Percentiles rank a stretch among this genome's conserved stretches.
phyloP scores from a whole-genome alignment of 2,113 vertebrate genomes.

The Lipotes vexillifer region DNA sequence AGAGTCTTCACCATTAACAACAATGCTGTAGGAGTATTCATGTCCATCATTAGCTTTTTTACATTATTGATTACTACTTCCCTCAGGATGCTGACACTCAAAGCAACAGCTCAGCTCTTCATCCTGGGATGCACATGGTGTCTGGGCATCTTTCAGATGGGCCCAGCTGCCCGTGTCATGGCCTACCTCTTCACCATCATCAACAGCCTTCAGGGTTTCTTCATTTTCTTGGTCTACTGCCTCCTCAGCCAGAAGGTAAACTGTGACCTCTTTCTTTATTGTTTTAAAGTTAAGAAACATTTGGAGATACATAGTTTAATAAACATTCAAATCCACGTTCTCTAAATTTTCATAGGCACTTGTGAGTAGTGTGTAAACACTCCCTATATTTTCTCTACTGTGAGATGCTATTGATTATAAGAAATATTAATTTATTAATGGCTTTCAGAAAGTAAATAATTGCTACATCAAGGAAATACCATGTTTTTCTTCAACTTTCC shows the following conservation, averaged over 20 bases:
- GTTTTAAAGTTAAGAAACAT: not conserved
- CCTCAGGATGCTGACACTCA: constrained; percentile 67
- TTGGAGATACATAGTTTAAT: not conserved
- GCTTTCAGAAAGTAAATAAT: not conserved
- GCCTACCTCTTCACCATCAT: constrained; percentile 71
- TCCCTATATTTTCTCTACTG: not conserved
- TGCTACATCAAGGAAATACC: not conserved
- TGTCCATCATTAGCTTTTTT: not conserved
- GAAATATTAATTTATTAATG: not conserved
- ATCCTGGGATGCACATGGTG: constrained; percentile 74
- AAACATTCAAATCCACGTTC: not conserved
- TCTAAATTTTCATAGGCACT: not conserved
- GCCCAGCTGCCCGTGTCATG: fast-evolving
- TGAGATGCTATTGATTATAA: not conserved
- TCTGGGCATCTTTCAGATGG: constrained; percentile 63
- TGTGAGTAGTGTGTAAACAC: not conserved
- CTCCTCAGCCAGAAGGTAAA: constrained; percentile 72
- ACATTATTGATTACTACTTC: not conserved
- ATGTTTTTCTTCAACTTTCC: not conserved
- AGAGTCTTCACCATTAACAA: not conserved
- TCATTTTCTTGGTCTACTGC: constrained; percentile 76
- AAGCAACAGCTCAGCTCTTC: constrained; percentile 60
- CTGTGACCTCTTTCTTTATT: not conserved
- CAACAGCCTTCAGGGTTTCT: constrained; percentile 72
- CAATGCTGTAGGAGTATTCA: not conserved